phyloP scores from a whole-genome alignment of 2,113 vertebrate species.

The Ceyx melanurus region DNA sequence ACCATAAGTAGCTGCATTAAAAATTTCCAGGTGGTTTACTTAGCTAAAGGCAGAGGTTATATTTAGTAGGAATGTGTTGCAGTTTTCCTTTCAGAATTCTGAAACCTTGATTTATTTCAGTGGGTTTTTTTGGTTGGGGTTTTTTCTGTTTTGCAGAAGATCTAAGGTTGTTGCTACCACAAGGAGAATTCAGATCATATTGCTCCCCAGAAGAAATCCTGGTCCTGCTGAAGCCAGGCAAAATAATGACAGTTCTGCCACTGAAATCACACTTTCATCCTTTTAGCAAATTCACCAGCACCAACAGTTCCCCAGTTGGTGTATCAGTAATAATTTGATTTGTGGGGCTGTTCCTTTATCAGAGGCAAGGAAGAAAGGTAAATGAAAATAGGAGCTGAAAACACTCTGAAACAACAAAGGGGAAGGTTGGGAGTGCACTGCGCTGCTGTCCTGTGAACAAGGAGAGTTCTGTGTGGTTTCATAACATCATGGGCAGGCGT shows the following conservation, averaged over 20 bases:
- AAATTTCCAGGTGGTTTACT: neutral
- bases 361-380: neutral
- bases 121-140: neutral
- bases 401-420: neutral
- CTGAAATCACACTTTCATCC: neutral
- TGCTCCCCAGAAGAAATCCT: neutral
- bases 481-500: neutral
- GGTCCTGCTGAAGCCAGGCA: neutral
- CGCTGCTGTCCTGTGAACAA: neutral
- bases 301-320: neutral
- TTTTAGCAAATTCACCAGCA: neutral
- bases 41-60: neutral
- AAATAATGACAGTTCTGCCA: neutral
- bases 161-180: neutral
- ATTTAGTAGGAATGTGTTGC: neutral
- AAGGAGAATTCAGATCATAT: neutral
- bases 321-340: neutral
- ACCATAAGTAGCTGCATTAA: neutral
- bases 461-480: neutral
- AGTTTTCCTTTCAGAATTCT: neutral
- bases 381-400: neutral
- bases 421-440: neutral
- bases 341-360: neutral
- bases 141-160: neutral
- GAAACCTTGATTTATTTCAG: constrained; percentile 14